These are phyloP conservation scores for Austrolebias charrua DNA, from an alignment of 2,797 vertebrate species.

Conservation along the genomic window DNA sequence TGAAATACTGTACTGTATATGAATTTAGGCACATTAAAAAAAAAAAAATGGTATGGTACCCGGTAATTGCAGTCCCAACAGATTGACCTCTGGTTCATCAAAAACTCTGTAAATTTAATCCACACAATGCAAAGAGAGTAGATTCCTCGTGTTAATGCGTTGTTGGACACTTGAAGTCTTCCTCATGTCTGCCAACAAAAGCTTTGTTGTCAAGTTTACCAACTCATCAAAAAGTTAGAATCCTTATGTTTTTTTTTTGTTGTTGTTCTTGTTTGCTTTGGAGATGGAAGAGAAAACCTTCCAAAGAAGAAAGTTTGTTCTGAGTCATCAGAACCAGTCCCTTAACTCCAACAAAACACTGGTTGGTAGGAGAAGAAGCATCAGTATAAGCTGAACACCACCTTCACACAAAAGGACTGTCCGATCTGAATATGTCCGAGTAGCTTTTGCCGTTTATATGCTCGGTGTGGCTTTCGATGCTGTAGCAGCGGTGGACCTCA, in stretches of 20 bases:
- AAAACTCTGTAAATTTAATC: not conserved
- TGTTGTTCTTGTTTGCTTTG: too few relatives aligned
- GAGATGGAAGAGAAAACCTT: not conserved
- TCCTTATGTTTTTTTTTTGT: not conserved
- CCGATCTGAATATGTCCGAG: slow-evolving; percentile 84
- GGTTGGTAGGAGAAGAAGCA: not conserved
- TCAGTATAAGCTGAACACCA: not conserved
- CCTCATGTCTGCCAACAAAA: not conserved
- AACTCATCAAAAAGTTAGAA: slow-evolving; percentile 2
- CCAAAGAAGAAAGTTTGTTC: not conserved
- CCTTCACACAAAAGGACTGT: slow-evolving; percentile 87
- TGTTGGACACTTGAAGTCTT: not conserved
- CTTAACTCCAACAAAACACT: slow-evolving; percentile 12
- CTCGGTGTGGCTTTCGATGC: slow-evolving; percentile 88
- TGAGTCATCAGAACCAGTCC: slow-evolving; percentile 1
- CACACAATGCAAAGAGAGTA: slow-evolving; percentile 16
- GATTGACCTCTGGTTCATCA: not conserved
- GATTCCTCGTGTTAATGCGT: slow-evolving; percentile 14
- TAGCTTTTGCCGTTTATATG: slow-evolving; percentile 91
- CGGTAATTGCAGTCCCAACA: too few relatives aligned
- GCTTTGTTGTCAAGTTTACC: not conserved
- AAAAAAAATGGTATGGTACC: too few relatives aligned
- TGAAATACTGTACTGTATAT: too few relatives aligned
- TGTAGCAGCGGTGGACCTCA: slow-evolving; percentile 89
- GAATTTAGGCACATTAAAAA: too few relatives aligned